phyloP scores from a whole-genome alignment of 2,797 vertebrate species.

The Numenius phaeopus region DNA sequence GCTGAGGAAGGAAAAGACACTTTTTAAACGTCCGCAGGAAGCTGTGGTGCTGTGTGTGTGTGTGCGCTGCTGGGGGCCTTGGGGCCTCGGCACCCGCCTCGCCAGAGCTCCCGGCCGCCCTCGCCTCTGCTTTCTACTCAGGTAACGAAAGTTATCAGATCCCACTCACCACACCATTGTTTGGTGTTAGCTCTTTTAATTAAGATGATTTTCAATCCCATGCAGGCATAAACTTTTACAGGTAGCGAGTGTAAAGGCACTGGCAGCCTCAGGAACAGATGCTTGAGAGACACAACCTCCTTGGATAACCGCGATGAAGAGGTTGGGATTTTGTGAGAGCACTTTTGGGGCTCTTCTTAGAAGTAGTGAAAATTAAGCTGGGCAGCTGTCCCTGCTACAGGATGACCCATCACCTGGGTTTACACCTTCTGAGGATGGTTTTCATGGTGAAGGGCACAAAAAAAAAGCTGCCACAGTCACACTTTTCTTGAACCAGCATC shows the following conservation, averaged over 20 bases:
- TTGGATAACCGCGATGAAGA: fast-evolving
- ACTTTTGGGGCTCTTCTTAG: neutral
- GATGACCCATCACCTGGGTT: neutral
- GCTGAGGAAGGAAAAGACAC: neutral
- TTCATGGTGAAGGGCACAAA: neutral
- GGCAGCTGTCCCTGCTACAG: neutral
- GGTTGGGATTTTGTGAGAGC: neutral
- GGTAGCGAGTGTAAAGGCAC: neutral
- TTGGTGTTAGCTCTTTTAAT: neutral
- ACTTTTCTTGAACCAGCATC: neutral
- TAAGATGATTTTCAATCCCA: neutral
- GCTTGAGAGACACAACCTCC: neutral
- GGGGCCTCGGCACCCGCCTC: fast-evolving
- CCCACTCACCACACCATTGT: fast-evolving
- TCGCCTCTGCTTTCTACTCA: fast-evolving
- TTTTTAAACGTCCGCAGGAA: fast-evolving
- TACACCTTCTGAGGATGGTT: neutral
- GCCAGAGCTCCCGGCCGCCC: neutral
- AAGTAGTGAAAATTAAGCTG: neutral
- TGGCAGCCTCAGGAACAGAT: neutral
- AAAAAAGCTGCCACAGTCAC: neutral
- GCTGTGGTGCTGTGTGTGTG: neutral
- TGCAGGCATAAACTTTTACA: neutral
- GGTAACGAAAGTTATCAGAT: fast-evolving
- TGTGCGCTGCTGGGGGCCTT: fast-evolving